Evolutionary conservation across 2,888 invertebrate genomes (phyloP), one percentile per base, ranked within the genome.

Genomic region (Tridacna crocea): DNA sequence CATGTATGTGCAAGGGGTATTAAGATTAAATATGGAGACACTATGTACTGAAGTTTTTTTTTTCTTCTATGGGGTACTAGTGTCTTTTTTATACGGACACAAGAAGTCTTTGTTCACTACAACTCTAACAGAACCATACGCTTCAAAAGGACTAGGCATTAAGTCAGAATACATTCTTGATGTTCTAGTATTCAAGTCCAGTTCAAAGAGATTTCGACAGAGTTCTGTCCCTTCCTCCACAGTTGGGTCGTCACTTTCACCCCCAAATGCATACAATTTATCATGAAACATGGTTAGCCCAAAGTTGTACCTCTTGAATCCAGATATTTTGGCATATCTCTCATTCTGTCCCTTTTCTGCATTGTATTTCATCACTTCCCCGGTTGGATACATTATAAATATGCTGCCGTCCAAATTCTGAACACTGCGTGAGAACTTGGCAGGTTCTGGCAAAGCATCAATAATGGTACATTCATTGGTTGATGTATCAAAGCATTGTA

Each of bases 211-310:
- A 66, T 83, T 87, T 27, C 84, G 60, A 74, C 87, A 88, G 74
- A 90, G 83, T 77, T 87, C 85, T 47, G 84, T 87, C 77, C 88
- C 87, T 70, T 88, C 86, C 36, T 84, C 87, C 26, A 88, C 89
- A n/a, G 87, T 87, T 8, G 87, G 87, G 27, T 87, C 87, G 65
- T 87, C 87, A 81, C 84, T 84, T 60, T 87, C 87, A n/a, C 87
- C 87, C n/a, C 87, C 87, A 65, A 87, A 87, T 17, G 84, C 87
- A 83, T 77, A 87, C 26, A 87, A 70, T 65, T 83, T 84, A 68
- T 84, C 79, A 73, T 87, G 87, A 75, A 87, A 82, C 12, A 82
- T 51, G 22, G 85, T 87, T 3, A 89, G 72, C 46, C 89, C 89
- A 27, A 90, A 89, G 70, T 89, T 87, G 66, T 84, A 85, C 19